Conservation (phyloP, 2,888 invertebrate genomes). For the Magallana nippona region DNA sequence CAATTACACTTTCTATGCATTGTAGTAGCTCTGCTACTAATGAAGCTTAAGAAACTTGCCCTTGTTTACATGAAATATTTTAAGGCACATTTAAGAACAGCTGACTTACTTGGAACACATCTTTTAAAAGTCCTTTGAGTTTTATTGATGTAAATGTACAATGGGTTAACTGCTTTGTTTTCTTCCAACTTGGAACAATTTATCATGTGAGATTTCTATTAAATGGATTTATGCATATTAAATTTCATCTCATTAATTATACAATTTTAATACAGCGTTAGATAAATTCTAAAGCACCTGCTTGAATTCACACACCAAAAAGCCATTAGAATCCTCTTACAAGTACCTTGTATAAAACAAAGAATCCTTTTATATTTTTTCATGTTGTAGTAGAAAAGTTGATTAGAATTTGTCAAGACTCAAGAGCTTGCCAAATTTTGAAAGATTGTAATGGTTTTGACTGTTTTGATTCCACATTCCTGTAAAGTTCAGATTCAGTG, state of each 20-base stretch:
- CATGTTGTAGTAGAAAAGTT: background rate
- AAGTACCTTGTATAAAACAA: slow-evolving; percentile 4
- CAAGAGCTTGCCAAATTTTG: too few relatives aligned
- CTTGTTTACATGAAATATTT: background rate
- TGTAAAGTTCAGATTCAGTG: background rate
- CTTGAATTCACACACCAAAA: background rate
- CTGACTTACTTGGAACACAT: background rate
- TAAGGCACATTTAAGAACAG: background rate
- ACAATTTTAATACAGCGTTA: slow-evolving; percentile 13
- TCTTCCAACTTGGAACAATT: background rate
- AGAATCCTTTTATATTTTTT: background rate
- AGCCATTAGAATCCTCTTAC: slow-evolving; percentile 26
- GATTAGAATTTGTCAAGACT: background rate
- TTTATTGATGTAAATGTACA: background rate
- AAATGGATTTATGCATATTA: slow-evolving; percentile 32
- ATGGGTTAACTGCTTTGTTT: slow-evolving; percentile 17
- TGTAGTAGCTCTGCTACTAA: too few relatives aligned
- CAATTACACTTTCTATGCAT: too few relatives aligned
- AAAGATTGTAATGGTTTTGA: background rate
- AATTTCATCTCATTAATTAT: slow-evolving; percentile 25
- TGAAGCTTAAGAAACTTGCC: background rate
- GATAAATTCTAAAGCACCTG: background rate
- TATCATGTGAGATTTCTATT: slow-evolving; percentile 3
- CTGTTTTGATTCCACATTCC: background rate
- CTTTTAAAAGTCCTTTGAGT: background rate